Evolutionary conservation across 2,113 vertebrate genomes (phyloP).

Genomic region (Rana temporaria): DNA sequence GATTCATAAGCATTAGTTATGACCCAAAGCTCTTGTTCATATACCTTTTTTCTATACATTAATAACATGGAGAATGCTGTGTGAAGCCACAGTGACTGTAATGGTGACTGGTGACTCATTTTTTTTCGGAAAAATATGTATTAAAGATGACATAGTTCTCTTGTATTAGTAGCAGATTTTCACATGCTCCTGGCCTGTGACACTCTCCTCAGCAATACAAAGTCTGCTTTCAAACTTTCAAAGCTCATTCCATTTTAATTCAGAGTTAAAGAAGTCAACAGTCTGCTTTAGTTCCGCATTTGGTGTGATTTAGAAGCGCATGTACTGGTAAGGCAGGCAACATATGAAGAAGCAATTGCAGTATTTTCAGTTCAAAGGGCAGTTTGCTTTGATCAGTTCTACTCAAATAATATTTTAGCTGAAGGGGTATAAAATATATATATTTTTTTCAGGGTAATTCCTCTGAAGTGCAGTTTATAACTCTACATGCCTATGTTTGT

Average conservation of each 20-base stretch:
- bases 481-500: background rate
- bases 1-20: constrained; percentile 28
- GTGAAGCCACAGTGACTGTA: constrained; percentile 18
- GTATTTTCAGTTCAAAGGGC: constrained; percentile 39
- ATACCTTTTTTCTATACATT: constrained; percentile 28
- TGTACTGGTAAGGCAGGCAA: constrained; percentile 9
- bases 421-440: constrained; percentile 31
- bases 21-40: constrained; percentile 26
- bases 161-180: constrained; percentile 41
- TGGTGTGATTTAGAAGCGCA: constrained; percentile 32
- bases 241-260: constrained; percentile 39
- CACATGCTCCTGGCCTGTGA: constrained; percentile 30
- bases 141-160: constrained; percentile 35
- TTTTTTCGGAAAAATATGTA: constrained; percentile 46
- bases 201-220: constrained; percentile 3
- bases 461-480: constrained; percentile 20
- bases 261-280: constrained; percentile 35
- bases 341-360: constrained; percentile 34
- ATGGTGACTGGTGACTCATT: constrained; percentile 47
- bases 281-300: constrained; percentile 32
- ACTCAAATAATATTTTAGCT: constrained; percentile 34
- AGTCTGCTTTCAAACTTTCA: constrained; percentile 45
- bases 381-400: constrained; percentile 35
- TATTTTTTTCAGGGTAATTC: constrained; percentile 4
- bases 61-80: constrained; percentile 31